Base-by-base conservation (phyloP, 1,140 invertebrate genomes). In the Hyphantria cunea region DNA sequence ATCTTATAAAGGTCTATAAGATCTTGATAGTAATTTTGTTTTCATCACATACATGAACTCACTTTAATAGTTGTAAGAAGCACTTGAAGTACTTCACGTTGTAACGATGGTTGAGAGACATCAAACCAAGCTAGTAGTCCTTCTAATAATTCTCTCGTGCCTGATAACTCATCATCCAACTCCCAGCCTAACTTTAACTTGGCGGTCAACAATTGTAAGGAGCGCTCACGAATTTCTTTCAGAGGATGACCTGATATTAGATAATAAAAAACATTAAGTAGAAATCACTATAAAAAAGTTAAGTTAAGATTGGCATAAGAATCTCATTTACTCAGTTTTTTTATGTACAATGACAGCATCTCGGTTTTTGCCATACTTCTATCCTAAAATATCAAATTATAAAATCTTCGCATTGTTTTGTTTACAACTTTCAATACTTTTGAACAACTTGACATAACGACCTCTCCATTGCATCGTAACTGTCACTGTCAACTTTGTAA, bases 161-260 rank as follows among this genome's bases (percentile, higher is more conserved):
- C 67, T 6, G 66, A 66, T 31, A 90, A 66, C 45, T 86, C 84
- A 73, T 90, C 86, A 11, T 88, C 68, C 3, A 89, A 32, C 50
- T 83, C 68, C 86, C 88, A 90, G 11, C 88, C 88, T 42, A 88
- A 63, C 13, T 71, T 71, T 42, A 89, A 65, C 58, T 89, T 90
- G 7, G 79, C 69, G 39, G 68, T 61, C 32, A 90, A 65, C 37
- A 86, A 52, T 34, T 85, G 69, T 6, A 90, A 58, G 5, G 87
- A 76, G 5, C 87, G 74, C 58, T 90, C 86, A 55, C 87, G 78
- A 56, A 90, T 90, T 78, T 90, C 87, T 70, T 76, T 83, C 17
- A 90, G 51, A 7, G 86, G 87, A 59, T 90, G 83, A 66, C 68
- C 87, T 82, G 51, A 56, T 72, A 75, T 53, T 11, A 34, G 4